phyloP scores from a whole-genome alignment of 2,888 invertebrate genomes.

The Rhamnusium bicolor region DNA sequence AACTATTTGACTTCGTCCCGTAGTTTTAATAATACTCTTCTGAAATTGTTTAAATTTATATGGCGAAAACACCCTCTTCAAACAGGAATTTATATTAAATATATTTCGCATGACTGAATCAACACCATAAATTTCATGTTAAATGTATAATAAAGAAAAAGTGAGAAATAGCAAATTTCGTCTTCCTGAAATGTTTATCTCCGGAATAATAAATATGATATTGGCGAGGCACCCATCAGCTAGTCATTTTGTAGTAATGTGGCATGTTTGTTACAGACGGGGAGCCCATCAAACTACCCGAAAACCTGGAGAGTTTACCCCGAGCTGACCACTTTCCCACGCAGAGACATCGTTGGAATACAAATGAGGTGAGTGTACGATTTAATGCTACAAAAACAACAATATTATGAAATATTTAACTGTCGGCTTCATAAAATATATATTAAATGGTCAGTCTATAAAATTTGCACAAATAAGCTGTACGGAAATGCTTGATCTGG shows the following conservation, averaged over 20 bases:
- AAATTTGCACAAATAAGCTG: not conserved
- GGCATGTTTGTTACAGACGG: constrained; percentile 79
- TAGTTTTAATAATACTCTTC: too few relatives aligned
- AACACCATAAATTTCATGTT: not conserved
- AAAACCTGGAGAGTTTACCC: constrained; percentile 95
- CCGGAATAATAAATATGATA: constrained; percentile 15
- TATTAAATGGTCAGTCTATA: not conserved
- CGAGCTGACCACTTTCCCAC: constrained; percentile 95
- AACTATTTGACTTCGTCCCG: too few relatives aligned
- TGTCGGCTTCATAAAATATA: not conserved
- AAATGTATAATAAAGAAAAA: not conserved
- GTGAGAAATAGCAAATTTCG: constrained; percentile 2
- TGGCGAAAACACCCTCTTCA: too few relatives aligned
- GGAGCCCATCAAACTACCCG: constrained; percentile 93
- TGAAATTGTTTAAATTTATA: too few relatives aligned
- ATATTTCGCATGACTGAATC: not conserved
- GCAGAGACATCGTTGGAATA: constrained; percentile 98
- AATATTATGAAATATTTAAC: constrained; percentile 9
- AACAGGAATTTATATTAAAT: not conserved
- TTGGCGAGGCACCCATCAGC: constrained; percentile 1
- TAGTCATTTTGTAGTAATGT: constrained; percentile 19
- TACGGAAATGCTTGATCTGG: not conserved
- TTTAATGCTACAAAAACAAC: constrained; percentile 20
- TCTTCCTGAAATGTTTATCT: constrained; percentile 16
- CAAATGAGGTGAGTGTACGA: constrained; percentile 89